Evolutionary conservation across 2,113 vertebrate species (phyloP).

Genomic region (Psophia crepitans): DNA sequence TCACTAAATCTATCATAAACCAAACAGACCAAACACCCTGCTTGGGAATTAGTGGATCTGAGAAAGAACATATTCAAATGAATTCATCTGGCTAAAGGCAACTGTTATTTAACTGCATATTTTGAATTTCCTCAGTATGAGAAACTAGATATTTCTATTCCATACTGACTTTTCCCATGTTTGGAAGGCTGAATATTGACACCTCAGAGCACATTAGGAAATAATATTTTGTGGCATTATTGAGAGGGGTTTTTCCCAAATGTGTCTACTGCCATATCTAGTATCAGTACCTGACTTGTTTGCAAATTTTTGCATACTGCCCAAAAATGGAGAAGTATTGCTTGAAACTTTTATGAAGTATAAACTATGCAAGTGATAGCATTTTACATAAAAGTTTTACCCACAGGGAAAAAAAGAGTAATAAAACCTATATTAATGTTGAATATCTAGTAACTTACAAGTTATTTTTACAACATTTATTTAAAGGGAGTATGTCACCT

Average conservation of each 20-base stretch:
- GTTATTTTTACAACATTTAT: neutral
- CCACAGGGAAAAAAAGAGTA: neutral
- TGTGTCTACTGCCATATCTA: neutral
- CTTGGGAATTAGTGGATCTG: conserved; percentile 31
- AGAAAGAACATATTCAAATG: conserved; percentile 47
- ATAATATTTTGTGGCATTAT: conserved; percentile 15
- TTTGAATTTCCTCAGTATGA: conserved; percentile 58
- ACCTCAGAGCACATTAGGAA: conserved; percentile 26
- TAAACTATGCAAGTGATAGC: neutral
- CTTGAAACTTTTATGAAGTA: neutral
- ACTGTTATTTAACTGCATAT: conserved; percentile 53
- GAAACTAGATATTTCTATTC: conserved; percentile 47
- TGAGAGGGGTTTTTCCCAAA: neutral
- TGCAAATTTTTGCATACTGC: neutral
- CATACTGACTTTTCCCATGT: conserved; percentile 34
- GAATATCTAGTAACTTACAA: neutral
- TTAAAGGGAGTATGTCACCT: neutral
- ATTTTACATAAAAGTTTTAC: neutral
- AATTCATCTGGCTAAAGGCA: conserved; percentile 57
- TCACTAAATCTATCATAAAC: conserved; percentile 10
- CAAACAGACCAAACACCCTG: neutral
- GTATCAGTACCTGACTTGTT: neutral
- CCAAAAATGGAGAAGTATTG: neutral
- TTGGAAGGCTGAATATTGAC: conserved; percentile 24
- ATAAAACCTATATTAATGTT: neutral